Evolutionary conservation across 2,888 invertebrate species (phyloP).

Genomic region (Tenthredo mesomela): DNA sequence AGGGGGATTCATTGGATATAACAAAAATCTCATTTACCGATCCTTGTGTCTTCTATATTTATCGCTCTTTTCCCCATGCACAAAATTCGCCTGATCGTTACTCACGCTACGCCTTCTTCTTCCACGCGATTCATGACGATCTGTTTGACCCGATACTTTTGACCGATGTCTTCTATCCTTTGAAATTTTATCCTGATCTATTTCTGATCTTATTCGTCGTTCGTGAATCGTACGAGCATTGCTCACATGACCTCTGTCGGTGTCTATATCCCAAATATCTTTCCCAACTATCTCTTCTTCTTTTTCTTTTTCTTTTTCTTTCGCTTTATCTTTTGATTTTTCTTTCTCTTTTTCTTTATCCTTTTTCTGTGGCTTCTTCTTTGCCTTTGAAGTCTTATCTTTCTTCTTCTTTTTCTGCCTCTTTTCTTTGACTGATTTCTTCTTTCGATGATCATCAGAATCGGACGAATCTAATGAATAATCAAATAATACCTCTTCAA

Average conservation of each 20-base stretch:
- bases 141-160: conserved; percentile 53
- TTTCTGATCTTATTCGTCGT: too few relatives aligned
- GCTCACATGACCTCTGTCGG: not conserved
- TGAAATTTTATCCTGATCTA: conserved; percentile 54
- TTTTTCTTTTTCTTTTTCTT: conserved; percentile 60
- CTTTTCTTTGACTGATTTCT: conserved; percentile 60
- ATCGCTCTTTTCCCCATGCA: conserved; percentile 58
- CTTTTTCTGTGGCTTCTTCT: conserved; percentile 60
- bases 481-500: conserved; percentile 27
- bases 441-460: conserved; percentile 55
- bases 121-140: conserved; percentile 30
- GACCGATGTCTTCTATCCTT: conserved; percentile 55
- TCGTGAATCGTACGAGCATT: conserved; percentile 52
- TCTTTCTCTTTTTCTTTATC: conserved; percentile 53
- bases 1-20: not conserved
- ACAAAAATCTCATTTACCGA: not conserved
- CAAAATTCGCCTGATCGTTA: conserved; percentile 56
- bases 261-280: conserved; percentile 48
- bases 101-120: conserved; percentile 58
- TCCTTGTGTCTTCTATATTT: conserved; percentile 56
- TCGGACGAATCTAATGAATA: conserved; percentile 60
- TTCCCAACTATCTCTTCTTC: conserved; percentile 57
- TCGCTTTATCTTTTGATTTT: conserved; percentile 58
- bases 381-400: conserved; percentile 57
- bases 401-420: conserved; percentile 62